Percentiles rank a stretch among this genome's conserved stretches.
phyloP scores from a whole-genome alignment of 2,113 vertebrate genomes.

The Colinus virginianus region DNA sequence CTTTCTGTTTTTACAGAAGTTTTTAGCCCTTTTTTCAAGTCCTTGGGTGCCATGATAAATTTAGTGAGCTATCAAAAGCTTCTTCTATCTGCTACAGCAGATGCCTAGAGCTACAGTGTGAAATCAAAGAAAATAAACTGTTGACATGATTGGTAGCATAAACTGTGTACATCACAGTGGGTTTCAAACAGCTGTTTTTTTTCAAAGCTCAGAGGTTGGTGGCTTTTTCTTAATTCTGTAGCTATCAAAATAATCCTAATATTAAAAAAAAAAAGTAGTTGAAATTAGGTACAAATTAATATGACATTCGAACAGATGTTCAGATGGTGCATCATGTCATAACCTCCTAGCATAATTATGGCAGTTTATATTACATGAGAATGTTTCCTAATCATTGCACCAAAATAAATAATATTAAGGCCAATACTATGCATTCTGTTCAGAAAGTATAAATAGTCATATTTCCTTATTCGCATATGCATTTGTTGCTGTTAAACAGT shows the following conservation, averaged over 20 bases:
- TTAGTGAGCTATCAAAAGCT: conserved; percentile 48
- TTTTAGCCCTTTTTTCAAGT: conserved; percentile 30
- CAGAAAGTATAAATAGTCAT: not conserved
- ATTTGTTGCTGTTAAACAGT: not conserved
- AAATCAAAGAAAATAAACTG: conserved; percentile 63
- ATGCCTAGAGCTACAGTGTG: conserved; percentile 27
- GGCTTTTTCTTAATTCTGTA: not conserved
- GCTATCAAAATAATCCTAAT: not conserved
- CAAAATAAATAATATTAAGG: not conserved
- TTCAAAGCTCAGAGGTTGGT: not conserved
- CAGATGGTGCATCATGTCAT: not conserved
- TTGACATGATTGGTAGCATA: conserved; percentile 28
- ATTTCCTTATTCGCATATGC: not conserved
- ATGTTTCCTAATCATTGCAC: not conserved
- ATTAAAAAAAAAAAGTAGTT: not conserved
- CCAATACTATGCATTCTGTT: not conserved
- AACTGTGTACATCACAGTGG: not conserved
- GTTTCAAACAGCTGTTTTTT: conserved; percentile 2
- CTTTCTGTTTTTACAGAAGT: not conserved
- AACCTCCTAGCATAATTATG: not conserved
- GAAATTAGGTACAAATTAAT: not conserved
- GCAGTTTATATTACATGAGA: not conserved
- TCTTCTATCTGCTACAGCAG: conserved; percentile 5
- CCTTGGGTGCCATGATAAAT: not conserved
- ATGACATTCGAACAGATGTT: not conserved